Base-by-base conservation (phyloP, 2,888 invertebrate genomes). In the Dicyrtomina minuta region DNA sequence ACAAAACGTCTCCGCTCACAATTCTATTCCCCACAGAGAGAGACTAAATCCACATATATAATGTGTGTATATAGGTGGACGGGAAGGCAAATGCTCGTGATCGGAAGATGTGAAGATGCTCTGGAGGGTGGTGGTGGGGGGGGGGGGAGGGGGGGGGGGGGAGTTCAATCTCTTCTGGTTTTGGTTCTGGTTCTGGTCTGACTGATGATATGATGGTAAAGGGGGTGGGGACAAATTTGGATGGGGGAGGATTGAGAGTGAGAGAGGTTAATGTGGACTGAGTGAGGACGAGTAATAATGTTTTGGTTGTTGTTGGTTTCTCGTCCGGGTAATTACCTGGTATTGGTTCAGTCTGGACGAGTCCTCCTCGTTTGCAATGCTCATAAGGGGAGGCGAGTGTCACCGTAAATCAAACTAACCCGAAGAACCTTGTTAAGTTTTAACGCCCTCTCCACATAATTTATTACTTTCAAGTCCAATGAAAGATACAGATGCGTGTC, bases 401-500 rank as follows among this genome's bases (percentile, higher is more conserved):
- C 62, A 33, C 33, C 49, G 44, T 62, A 62, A 62, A 62, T 62
- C 62, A 51, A 51, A 33, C 39, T 62, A 49, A 62, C 33, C 51
- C 62, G 62, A 62, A 62, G 62, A 62, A 51, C 33, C 62, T 62
- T 62, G 62, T 62, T 62, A 62, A 62, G 4, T 62, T 62, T 51
- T 44, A 62, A 62, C 62, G 62, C 62, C 62, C 33, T 33, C 27
- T 39, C 62, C 33, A n/a, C 24, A 22, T 62, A 62, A 62, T 62
- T 62, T 62, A 62, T 51, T 49, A 62, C 62, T 62, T 26, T 44
- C 51, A 33, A 22, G 27, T 49, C 49, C 20, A 26, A 46, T 46
- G 46, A 13, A 43, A 61, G 49, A 51, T 62, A 33, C 51, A 62
- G 27, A 60, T 41, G 24, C 20, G 51, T 62, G 61, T 44, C 46